phyloP scores from a whole-genome alignment of 2,888 invertebrate genomes.

The Erynnis tages region DNA sequence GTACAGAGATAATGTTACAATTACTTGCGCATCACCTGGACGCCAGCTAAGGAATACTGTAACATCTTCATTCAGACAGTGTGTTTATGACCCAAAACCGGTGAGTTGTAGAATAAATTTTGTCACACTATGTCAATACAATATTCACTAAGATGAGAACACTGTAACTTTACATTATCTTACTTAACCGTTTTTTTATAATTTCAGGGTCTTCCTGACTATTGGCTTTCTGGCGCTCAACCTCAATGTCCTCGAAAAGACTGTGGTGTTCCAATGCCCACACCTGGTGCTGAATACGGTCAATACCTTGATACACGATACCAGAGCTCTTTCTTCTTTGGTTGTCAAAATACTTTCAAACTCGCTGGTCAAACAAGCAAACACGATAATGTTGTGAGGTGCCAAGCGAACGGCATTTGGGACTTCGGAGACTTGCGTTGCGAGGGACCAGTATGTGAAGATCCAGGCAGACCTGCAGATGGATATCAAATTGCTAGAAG shows the following conservation, averaged over 20 bases:
- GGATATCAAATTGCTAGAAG: constrained; percentile 92
- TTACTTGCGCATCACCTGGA: constrained; percentile 90
- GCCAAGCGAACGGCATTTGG: constrained; percentile 96
- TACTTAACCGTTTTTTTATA: constrained; percentile 9
- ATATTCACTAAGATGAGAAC: too few relatives aligned
- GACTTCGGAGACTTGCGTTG: constrained; percentile 98
- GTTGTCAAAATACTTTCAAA: constrained; percentile 97
- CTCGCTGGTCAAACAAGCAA: constrained; percentile 95
- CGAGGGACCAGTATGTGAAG: constrained; percentile 98
- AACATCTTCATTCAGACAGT: constrained; percentile 93
- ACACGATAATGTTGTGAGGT: constrained; percentile 95
- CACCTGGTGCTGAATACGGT: constrained; percentile 96
- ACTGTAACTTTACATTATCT: not conserved
- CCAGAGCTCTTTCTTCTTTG: constrained; percentile 97
- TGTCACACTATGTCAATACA: not conserved
- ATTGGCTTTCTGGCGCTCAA: constrained; percentile 93
- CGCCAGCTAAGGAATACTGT: constrained; percentile 90
- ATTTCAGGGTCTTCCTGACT: constrained; percentile 89
- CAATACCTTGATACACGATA: constrained; percentile 93
- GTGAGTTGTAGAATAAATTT: constrained; percentile 53
- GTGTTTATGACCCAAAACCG: constrained; percentile 96
- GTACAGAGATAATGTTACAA: constrained; percentile 94
- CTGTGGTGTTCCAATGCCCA: constrained; percentile 94
- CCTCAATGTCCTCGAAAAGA: constrained; percentile 94
- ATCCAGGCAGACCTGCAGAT: constrained; percentile 96